Evolutionary conservation across 2,888 invertebrate species (phyloP).

Genomic region (Leptothorax acervorum): DNA sequence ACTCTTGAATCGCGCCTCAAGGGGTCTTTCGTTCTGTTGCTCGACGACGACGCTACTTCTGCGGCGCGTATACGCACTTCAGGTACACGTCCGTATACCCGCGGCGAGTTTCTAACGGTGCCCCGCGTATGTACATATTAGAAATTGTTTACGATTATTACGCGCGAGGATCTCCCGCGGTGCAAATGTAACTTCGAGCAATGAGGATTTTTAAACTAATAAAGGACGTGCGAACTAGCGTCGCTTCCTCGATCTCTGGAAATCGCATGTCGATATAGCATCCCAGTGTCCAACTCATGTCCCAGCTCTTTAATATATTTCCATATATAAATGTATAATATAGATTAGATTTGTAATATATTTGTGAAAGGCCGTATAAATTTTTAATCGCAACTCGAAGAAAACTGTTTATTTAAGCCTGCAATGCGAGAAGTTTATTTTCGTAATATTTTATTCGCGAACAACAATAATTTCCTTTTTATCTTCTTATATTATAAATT

Average conservation of each 20-base stretch:
- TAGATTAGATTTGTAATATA: not conserved
- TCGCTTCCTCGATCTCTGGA: not conserved
- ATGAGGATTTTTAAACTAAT: constrained; percentile 25
- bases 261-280: not conserved
- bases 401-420: not conserved
- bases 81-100: not conserved
- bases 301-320: not conserved
- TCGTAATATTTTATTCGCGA: not conserved
- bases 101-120: constrained; percentile 46
- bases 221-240: not conserved
- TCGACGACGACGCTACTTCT: constrained; percentile 29
- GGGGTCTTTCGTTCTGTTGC: constrained; percentile 8
- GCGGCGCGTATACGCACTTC: constrained; percentile 15
- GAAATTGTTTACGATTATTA: constrained; percentile 54
- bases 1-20: constrained; percentile 28
- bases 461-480: not conserved
- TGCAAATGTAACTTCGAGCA: constrained; percentile 25
- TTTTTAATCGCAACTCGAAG: not conserved
- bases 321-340: not conserved
- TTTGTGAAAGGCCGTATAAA: not conserved
- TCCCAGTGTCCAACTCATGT: not conserved
- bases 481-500: not conserved
- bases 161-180: constrained; percentile 14
- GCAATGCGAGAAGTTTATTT: not conserved
- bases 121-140: constrained; percentile 33